Percentiles rank a stretch among this genome's conserved stretches.
Conservation (phyloP, 23 tunicate genomes). For the Styela clava region DNA sequence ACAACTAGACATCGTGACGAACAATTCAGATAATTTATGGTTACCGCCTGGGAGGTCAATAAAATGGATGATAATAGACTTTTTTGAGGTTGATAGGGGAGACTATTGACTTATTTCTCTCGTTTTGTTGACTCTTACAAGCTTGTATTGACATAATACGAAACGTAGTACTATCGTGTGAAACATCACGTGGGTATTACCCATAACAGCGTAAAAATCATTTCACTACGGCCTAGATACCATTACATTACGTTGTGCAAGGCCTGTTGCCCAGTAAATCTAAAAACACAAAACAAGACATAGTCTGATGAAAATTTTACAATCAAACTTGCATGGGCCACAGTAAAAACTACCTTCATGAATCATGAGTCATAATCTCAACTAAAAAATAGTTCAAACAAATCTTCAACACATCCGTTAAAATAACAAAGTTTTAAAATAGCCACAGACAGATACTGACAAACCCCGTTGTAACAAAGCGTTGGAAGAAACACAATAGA, state of each 20-base stretch:
- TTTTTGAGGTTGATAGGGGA: background rate
- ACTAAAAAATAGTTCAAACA: no score
- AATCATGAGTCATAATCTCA: no score
- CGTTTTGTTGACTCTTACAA: background rate
- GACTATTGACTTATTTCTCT: background rate
- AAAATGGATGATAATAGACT: background rate
- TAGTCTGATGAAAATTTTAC: no score
- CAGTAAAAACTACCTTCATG: no score
- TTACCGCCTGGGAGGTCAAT: background rate
- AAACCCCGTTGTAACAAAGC: background rate
- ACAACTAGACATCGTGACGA: conserved; percentile 32
- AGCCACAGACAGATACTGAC: background rate
- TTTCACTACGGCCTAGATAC: background rate
- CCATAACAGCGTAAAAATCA: background rate
- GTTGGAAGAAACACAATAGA: background rate
- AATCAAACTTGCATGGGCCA: no score
- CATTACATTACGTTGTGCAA: background rate
- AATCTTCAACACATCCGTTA: no score
- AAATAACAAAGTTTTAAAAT: background rate
- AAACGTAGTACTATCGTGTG: background rate
- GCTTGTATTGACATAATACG: background rate
- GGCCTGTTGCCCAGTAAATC: background rate
- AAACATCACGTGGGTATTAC: background rate
- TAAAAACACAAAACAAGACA: background rate
- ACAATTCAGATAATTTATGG: background rate